Evolutionary conservation across 1,140 invertebrate species (phyloP).

Genomic region (Drosophila kohkoa): DNA sequence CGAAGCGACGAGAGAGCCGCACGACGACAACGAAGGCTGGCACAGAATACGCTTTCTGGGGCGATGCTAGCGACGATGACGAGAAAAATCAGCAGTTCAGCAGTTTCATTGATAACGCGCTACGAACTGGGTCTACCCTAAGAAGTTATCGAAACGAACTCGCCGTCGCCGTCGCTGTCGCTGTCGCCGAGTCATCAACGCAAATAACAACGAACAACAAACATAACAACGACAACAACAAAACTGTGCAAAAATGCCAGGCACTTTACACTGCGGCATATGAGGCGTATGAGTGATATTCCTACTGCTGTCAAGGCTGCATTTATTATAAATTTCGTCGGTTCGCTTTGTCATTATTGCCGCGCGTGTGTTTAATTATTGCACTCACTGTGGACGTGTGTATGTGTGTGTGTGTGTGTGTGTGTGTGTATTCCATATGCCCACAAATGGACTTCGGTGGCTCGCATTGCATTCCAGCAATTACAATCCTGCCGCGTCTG

Average conservation of each 20-base stretch:
- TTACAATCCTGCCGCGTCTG: slow-evolving; percentile 1
- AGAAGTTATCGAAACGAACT: slow-evolving; percentile 33
- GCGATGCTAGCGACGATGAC: slow-evolving; percentile 76
- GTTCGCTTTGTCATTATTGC: slow-evolving; percentile 1
- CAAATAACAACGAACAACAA: slow-evolving; percentile 30
- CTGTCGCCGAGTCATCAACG: slow-evolving; percentile 18
- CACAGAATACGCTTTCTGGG: slow-evolving; percentile 53
- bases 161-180: background rate
- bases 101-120: slow-evolving; percentile 80
- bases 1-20: slow-evolving; percentile 25
- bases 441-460: slow-evolving; percentile 37
- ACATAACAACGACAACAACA: slow-evolving; percentile 11
- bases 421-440: slow-evolving; percentile 1
- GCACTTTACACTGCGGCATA: slow-evolving; percentile 8
- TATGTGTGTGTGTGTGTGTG: slow-evolving; percentile 12
- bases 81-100: slow-evolving; percentile 74
- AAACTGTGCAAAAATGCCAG: slow-evolving; percentile 5
- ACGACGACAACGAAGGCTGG: slow-evolving; percentile 17
- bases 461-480: slow-evolving; percentile 4
- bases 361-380: slow-evolving; percentile 63
- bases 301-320: slow-evolving; percentile 19
- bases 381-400: background rate
- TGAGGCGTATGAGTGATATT: slow-evolving; percentile 29
- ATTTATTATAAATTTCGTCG: slow-evolving; percentile 49
- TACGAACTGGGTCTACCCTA: slow-evolving; percentile 71